Percentiles rank a stretch among this genome's conserved stretches.
These are phyloP conservation scores for Cardiocondyla obscurior DNA, from an alignment of 1,140 invertebrate genomes.

Conservation along the genomic window DNA sequence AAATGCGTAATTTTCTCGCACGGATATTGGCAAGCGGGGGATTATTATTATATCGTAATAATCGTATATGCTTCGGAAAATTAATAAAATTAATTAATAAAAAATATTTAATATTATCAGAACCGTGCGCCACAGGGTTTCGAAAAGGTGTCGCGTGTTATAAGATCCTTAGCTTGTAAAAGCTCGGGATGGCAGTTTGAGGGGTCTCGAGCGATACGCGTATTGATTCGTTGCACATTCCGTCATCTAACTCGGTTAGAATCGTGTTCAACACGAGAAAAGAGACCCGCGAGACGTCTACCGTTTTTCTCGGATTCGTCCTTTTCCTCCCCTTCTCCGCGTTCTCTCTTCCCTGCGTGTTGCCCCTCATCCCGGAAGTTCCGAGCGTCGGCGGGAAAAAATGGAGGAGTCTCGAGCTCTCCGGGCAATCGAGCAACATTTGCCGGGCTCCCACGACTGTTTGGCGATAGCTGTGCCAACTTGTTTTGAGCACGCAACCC, in stretches of 20 bases:
- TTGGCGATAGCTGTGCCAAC: slow-evolving; percentile 84
- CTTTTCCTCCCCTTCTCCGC: too few species aligned
- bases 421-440: slow-evolving; percentile 81
- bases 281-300: slow-evolving; percentile 50
- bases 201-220: not conserved
- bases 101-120: not conserved
- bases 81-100: not conserved
- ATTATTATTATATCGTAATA: too few species aligned
- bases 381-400: slow-evolving; percentile 43
- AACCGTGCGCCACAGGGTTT: not conserved
- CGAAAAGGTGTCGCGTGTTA: not conserved
- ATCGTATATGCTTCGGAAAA: too few species aligned
- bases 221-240: slow-evolving; percentile 43
- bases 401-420: slow-evolving; percentile 69
- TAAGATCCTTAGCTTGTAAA: slow-evolving; percentile 4
- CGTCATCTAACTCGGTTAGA: slow-evolving; percentile 81
- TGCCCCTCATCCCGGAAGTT: slow-evolving; percentile 10
- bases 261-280: slow-evolving; percentile 76
- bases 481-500: slow-evolving; percentile 83
- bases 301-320: slow-evolving; percentile 62
- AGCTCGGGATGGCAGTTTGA: not conserved
- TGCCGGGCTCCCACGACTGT: slow-evolving; percentile 82
- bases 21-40: too few species aligned
- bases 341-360: slow-evolving; percentile 22
- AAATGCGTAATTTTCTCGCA: too few species aligned